Percentiles rank a stretch among this genome's conserved stretches.
phyloP scores from a whole-genome alignment of 64 coral and sea anemone genomes.

The Dendrophyllia cribrosa region DNA sequence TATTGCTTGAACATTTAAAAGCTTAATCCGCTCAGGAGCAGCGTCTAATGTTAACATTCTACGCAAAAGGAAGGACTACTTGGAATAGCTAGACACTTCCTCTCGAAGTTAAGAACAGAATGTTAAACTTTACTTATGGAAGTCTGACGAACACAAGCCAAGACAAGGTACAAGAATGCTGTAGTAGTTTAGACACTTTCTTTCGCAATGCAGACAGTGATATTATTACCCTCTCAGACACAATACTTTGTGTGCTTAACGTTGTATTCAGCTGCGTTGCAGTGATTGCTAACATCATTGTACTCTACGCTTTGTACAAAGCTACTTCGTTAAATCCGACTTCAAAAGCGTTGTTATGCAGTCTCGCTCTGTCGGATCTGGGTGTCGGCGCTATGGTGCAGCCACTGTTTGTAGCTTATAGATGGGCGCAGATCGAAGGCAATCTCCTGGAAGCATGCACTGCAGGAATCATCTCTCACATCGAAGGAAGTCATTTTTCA shows the following conservation, averaged over 20 bases:
- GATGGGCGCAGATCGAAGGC: constrained; percentile 13
- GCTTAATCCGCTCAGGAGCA: too few species aligned
- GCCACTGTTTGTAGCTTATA: constrained; percentile 21
- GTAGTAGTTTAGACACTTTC: constrained; percentile 18
- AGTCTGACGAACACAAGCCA: neutral
- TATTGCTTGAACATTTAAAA: too few species aligned
- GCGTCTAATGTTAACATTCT: too few species aligned
- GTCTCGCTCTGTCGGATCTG: constrained; percentile 26
- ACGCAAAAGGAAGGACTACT: too few species aligned
- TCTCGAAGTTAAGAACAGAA: neutral
- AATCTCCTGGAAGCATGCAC: neutral
- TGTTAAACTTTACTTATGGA: neutral
- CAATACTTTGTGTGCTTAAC: constrained; percentile 13
- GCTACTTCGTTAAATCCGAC: constrained; percentile 20
- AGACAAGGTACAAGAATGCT: neutral
- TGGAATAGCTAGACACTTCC: too few species aligned
- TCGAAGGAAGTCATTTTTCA: neutral
- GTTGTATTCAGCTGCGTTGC: constrained; percentile 4
- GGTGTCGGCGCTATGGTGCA: constrained; percentile 31
- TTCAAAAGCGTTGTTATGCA: constrained; percentile 20
- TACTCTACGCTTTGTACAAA: constrained; percentile 34
- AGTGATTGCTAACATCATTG: constrained; percentile 20
- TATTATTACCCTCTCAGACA: neutral
- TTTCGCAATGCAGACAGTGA: constrained; percentile 3
- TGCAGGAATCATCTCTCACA: constrained; percentile 21